Conservation (phyloP, 2,113 vertebrate genomes). For the Misgurnus mizolepis region DNA sequence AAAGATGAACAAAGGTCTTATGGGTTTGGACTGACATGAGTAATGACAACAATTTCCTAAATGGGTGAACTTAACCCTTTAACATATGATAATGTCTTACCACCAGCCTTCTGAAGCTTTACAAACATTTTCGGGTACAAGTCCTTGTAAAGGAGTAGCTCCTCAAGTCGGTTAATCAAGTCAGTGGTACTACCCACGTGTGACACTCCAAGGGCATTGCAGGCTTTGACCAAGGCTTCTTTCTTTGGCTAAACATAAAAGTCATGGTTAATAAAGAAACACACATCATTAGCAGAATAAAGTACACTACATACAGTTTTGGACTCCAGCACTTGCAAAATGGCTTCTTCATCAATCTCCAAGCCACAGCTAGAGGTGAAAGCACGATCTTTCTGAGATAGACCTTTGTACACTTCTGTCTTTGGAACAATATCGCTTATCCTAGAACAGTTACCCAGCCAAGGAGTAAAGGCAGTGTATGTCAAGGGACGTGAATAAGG, state of each 20-base stretch:
- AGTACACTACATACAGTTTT: background rate
- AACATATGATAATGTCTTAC: background rate
- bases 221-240: background rate
- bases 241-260: background rate
- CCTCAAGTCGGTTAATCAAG: constrained; percentile 7
- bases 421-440: background rate
- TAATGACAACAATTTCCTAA: too few species aligned
- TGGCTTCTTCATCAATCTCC: background rate
- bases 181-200: background rate
- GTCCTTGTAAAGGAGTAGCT: constrained; percentile 23
- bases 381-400: constrained; percentile 1
- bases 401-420: constrained; percentile 1
- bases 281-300: background rate
- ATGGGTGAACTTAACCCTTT: too few species aligned
- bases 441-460: background rate
- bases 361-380: background rate
- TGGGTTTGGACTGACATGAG: too few species aligned
- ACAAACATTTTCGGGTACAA: background rate
- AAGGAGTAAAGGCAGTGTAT: background rate
- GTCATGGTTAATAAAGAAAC: background rate
- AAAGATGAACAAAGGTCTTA: too few species aligned
- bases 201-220: constrained; percentile 4
- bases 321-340: constrained; percentile 3
- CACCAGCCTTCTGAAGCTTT: constrained; percentile 12
- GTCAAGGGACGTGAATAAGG: background rate